phyloP scores from a whole-genome alignment of 1,140 invertebrate genomes.

The Drosophila novamexicana region DNA sequence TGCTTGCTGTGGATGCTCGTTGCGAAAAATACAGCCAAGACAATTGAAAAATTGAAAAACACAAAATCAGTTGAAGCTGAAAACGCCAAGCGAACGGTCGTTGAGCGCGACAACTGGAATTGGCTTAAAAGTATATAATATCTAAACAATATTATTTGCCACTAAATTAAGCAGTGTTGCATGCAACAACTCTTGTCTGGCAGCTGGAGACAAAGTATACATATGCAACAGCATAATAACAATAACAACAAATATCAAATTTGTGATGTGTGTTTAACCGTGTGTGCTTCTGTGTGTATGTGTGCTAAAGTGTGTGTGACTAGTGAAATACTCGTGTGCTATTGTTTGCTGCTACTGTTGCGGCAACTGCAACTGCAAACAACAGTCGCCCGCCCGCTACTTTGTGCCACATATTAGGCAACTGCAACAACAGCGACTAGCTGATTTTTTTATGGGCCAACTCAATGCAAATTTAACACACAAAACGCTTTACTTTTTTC shows the following conservation, averaged over 20 bases:
- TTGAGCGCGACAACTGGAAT: constrained; percentile 27
- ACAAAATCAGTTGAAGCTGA: constrained; percentile 70
- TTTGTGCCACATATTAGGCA: constrained; percentile 70
- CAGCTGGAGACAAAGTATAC: constrained; percentile 17
- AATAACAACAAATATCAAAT: constrained; percentile 49
- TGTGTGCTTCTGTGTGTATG: constrained; percentile 4
- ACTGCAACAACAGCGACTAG: constrained; percentile 40
- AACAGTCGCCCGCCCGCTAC: constrained; percentile 67
- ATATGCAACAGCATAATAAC: constrained; percentile 38
- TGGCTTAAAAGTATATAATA: neutral
- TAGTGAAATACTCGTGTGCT: constrained; percentile 49
- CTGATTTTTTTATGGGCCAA: constrained; percentile 62
- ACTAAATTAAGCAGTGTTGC: constrained; percentile 1
- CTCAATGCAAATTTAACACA: constrained; percentile 68
- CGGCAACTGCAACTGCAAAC: constrained; percentile 36
- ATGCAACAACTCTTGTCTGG: constrained; percentile 22
- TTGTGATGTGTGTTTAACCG: constrained; percentile 3
- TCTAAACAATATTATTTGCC: constrained; percentile 13
- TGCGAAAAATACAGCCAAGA: constrained; percentile 65
- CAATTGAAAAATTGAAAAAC: constrained; percentile 54
- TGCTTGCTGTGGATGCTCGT: constrained; percentile 15
- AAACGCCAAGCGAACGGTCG: constrained; percentile 64
- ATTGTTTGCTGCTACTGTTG: constrained; percentile 53
- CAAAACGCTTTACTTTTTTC: constrained; percentile 42
- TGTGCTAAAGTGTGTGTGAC: constrained; percentile 38